Percentiles rank a stretch among this genome's conserved stretches.
Evolutionary conservation across 1,140 invertebrate genomes (phyloP).

Genomic region (Aplysia californica): DNA sequence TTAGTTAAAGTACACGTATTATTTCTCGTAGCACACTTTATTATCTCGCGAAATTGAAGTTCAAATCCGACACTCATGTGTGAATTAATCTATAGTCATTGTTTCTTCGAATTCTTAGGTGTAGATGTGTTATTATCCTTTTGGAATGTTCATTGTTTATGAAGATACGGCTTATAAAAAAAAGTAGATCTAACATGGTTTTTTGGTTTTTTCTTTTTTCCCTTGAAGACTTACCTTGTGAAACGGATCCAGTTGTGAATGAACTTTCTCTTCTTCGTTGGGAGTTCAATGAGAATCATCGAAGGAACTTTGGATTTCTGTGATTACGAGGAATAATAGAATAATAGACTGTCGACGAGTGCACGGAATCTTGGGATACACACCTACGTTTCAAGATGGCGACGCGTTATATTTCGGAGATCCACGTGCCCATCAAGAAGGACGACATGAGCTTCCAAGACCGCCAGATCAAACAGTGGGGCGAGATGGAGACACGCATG

Average conservation of each 20-base stretch:
- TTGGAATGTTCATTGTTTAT: too few species aligned
- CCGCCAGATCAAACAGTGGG: conserved; percentile 61
- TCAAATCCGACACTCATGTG: too few species aligned
- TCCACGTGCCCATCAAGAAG: conserved; percentile 60
- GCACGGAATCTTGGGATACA: neutral
- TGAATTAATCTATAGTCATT: too few species aligned
- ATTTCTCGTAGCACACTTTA: too few species aligned
- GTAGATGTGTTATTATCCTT: too few species aligned
- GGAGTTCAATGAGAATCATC: neutral
- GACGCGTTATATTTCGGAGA: conserved; percentile 55
- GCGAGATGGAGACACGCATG: conserved; percentile 61
- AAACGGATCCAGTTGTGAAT: neutral
- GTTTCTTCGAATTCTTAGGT: too few species aligned
- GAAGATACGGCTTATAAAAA: too few species aligned
- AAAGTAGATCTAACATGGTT: too few species aligned
- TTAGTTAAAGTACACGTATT: too few species aligned
- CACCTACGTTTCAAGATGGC: neutral
- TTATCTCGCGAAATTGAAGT: too few species aligned
- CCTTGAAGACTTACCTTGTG: neutral
- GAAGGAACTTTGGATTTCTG: neutral
- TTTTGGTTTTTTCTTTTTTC: too few species aligned
- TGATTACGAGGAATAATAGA: too few species aligned
- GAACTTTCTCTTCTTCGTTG: neutral
- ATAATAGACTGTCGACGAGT: neutral
- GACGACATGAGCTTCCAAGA: conserved; percentile 64